Evolutionary conservation across 2,113 vertebrate genomes (phyloP).

Genomic region (Psilopogon haemacephalus): DNA sequence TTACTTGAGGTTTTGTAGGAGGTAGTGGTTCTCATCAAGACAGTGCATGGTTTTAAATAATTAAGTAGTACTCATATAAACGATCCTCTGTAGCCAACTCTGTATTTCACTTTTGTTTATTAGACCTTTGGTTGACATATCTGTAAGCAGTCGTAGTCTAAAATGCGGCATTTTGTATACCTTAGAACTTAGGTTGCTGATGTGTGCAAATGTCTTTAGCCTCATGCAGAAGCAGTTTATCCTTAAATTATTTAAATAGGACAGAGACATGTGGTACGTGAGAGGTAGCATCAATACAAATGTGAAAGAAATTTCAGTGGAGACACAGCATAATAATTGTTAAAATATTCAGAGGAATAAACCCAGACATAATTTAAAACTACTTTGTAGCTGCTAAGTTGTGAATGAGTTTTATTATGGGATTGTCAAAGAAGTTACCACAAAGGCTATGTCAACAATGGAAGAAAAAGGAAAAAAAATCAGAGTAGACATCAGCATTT

Average conservation of each 20-base stretch:
- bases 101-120: neutral
- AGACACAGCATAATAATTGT: neutral
- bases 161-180: neutral
- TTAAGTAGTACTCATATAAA: neutral
- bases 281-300: neutral
- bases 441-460: neutral
- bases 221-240: neutral
- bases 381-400: neutral
- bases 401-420: neutral
- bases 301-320: neutral
- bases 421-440: neutral
- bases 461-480: neutral
- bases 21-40: neutral
- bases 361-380: neutral
- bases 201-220: neutral
- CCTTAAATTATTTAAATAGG: neutral
- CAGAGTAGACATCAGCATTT: neutral
- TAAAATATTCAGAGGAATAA: neutral
- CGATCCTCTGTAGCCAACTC: neutral
- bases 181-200: neutral
- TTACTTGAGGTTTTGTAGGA: neutral
- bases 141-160: neutral
- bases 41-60: neutral
- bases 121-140: neutral
- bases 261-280: neutral